These are phyloP conservation scores for Acholoe squamosa DNA, from an alignment of 2,888 invertebrate genomes.

Conservation along the genomic window DNA sequence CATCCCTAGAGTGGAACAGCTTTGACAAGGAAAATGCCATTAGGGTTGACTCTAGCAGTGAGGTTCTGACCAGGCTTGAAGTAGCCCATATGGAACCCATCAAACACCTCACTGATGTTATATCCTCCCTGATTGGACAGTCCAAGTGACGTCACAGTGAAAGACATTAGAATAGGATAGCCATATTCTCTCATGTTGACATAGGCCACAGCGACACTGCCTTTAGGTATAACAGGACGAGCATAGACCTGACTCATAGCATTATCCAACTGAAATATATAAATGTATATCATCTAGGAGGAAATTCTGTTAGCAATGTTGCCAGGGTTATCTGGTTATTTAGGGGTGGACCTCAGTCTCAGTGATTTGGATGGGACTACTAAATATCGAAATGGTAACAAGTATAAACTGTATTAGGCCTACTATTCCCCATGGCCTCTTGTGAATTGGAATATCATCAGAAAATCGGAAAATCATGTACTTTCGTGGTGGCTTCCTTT, in stretches of 20 bases:
- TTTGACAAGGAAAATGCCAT: constrained; percentile 68
- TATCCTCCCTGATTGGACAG: constrained; percentile 73
- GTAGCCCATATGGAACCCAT: constrained; percentile 72
- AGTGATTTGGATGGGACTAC: no score
- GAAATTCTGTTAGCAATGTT: no score
- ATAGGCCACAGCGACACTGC: constrained; percentile 76
- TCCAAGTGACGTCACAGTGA: constrained; percentile 71
- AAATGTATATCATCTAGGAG: neutral
- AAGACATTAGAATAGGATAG: constrained; percentile 69
- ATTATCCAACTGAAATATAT: constrained; percentile 65
- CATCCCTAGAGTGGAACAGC: constrained; percentile 62
- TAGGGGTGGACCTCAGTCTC: no score
- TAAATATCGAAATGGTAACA: no score
- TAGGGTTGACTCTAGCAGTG: constrained; percentile 69
- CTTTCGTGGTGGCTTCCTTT: no score
- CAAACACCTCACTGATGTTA: constrained; percentile 78
- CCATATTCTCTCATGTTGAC: constrained; percentile 74
- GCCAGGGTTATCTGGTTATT: no score
- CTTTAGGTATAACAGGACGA: constrained; percentile 84
- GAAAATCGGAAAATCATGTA: no score
- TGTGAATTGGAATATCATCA: no score
- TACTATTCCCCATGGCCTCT: no score
- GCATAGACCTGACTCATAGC: constrained; percentile 95
- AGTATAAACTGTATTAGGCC: no score
- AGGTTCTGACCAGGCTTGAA: constrained; percentile 71